Conservation (phyloP, 1,140 invertebrate species). For the Drosophila chauvacae region DNA sequence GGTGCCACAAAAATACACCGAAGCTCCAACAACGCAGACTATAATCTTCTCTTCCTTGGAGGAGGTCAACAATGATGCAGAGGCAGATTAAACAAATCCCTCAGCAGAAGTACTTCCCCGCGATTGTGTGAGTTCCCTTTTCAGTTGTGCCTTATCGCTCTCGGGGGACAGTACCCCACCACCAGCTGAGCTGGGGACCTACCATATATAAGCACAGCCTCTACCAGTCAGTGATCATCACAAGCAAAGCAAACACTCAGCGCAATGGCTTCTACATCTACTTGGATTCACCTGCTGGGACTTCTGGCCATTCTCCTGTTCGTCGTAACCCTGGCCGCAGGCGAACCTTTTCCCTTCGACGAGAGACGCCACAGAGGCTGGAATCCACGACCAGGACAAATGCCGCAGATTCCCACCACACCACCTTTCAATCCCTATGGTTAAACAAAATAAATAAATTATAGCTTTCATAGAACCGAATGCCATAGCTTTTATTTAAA, state of each 20-base stretch:
- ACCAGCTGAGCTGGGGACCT: conserved; percentile 12
- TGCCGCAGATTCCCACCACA: conserved; percentile 48
- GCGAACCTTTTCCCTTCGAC: conserved; percentile 57
- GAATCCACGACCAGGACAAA: conserved; percentile 9
- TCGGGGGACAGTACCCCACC: conserved; percentile 36
- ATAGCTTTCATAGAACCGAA: background rate
- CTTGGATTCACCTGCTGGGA: conserved; percentile 48
- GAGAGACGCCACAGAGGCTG: conserved; percentile 28
- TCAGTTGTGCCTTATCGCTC: conserved; percentile 16
- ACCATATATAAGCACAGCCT: conserved; percentile 53
- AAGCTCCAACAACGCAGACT: conserved; percentile 15
- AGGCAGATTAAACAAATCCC: conserved; percentile 22
- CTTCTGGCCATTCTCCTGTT: conserved; percentile 48
- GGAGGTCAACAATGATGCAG: conserved; percentile 18
- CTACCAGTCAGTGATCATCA: background rate
- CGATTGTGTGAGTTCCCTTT: conserved; percentile 44
- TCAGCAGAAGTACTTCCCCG: conserved; percentile 32
- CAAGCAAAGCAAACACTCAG: conserved; percentile 20
- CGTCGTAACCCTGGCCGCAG: conserved; percentile 12
- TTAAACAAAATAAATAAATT: conserved; percentile 11
- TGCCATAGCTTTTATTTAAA: background rate
- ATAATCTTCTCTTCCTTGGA: conserved; percentile 27
- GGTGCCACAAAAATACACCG: conserved; percentile 21
- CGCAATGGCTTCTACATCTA: conserved; percentile 35
- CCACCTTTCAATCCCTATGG: conserved; percentile 77